Evolutionary conservation across 2,113 vertebrate genomes (phyloP).

Genomic region (Callithrix jacchus): DNA sequence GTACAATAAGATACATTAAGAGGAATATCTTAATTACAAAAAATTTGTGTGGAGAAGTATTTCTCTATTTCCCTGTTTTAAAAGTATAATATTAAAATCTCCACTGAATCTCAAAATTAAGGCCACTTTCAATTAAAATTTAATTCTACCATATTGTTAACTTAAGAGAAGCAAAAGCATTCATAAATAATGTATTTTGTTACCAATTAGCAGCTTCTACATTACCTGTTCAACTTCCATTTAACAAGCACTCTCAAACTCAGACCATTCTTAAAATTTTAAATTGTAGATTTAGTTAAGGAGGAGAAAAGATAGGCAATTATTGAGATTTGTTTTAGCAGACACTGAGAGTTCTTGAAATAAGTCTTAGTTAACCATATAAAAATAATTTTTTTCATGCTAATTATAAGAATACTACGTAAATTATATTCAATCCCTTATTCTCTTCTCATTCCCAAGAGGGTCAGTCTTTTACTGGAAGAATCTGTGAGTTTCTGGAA

Average conservation of each 20-base stretch:
- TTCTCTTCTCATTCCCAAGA: not conserved
- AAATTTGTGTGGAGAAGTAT: not conserved
- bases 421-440: not conserved
- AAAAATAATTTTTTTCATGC: constrained; percentile 31
- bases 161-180: constrained; percentile 58
- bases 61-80: constrained; percentile 46
- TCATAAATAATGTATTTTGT: constrained; percentile 81
- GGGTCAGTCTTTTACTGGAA: not conserved
- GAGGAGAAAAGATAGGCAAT: constrained; percentile 51
- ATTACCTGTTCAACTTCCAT: constrained; percentile 66
- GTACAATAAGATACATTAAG: not conserved
- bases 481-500: not conserved
- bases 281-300: constrained; percentile 47
- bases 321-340: constrained; percentile 60
- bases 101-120: constrained; percentile 56
- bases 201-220: constrained; percentile 78
- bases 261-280: constrained; percentile 61
- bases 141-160: constrained; percentile 75
- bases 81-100: constrained; percentile 37
- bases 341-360: constrained; percentile 6
- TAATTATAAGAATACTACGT: not conserved
- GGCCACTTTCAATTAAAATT: constrained; percentile 80
- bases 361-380: constrained; percentile 17
- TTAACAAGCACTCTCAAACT: constrained; percentile 73
- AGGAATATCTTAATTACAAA: not conserved